These are phyloP conservation scores for Hyla sarda DNA, from an alignment of 2,113 vertebrate species.

Conservation along the genomic window DNA sequence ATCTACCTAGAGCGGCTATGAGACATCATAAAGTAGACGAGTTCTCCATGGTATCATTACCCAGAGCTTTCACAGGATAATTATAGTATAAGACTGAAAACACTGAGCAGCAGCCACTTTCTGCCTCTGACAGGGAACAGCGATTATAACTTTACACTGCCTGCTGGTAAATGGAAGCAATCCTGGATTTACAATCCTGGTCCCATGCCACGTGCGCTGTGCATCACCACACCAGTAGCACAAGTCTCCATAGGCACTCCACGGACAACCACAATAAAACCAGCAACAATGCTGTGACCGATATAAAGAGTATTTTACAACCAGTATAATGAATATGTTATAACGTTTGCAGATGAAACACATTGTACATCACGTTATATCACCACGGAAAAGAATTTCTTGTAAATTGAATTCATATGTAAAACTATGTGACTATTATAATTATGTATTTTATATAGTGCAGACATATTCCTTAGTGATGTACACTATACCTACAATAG, in stretches of 20 bases:
- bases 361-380: not conserved
- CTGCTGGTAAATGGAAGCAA: slow-evolving; percentile 16
- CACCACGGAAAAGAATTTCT: not conserved
- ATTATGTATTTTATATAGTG: no score
- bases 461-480: no score
- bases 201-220: not conserved
- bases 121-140: not conserved
- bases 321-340: no score
- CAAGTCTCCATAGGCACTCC: not conserved
- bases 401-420: not conserved
- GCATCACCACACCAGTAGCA: not conserved
- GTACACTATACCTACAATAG: not conserved
- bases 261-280: not conserved
- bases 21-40: not conserved
- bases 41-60: slow-evolving; percentile 6
- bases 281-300: not conserved
- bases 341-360: not conserved
- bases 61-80: not conserved
- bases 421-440: not conserved
- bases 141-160: not conserved
- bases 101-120: not conserved
- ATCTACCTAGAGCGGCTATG: not conserved
- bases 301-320: not conserved
- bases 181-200: not conserved
- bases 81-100: slow-evolving; percentile 2